phyloP scores from a whole-genome alignment of 1,140 invertebrate genomes.

The Drosophila watanabei region DNA sequence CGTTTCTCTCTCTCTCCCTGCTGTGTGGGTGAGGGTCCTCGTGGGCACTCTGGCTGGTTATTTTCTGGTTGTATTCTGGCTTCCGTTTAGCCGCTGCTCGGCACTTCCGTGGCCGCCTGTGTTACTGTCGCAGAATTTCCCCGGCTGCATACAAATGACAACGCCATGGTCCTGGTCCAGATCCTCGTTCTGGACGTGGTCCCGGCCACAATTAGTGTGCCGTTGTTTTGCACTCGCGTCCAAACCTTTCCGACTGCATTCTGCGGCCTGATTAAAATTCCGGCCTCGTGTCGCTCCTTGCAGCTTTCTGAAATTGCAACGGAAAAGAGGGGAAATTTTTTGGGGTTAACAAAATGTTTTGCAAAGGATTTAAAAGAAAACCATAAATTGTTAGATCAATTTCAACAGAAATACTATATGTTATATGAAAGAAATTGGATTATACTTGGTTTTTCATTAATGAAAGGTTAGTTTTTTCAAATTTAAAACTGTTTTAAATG shows the following conservation, averaged over 20 bases:
- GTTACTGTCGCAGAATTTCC: slow-evolving; percentile 29
- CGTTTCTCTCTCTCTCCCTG: not conserved
- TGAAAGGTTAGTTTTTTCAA: not conserved
- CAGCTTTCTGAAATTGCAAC: slow-evolving; percentile 24
- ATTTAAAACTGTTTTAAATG: not conserved
- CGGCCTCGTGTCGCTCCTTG: slow-evolving; percentile 5
- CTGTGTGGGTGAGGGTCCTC: not conserved
- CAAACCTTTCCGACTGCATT: slow-evolving; percentile 54
- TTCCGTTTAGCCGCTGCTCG: slow-evolving; percentile 55
- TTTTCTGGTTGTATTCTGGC: slow-evolving; percentile 20
- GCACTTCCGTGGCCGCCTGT: slow-evolving; percentile 50
- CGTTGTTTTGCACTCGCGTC: slow-evolving; percentile 32
- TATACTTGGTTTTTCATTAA: not conserved
- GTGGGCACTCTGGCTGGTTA: not conserved
- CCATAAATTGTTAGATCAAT: slow-evolving; percentile 1
- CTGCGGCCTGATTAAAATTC: slow-evolving; percentile 69
- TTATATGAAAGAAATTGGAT: not conserved
- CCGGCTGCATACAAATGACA: slow-evolving; percentile 70
- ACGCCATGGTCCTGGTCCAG: slow-evolving; percentile 51
- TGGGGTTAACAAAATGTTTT: slow-evolving; percentile 24
- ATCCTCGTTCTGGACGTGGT: slow-evolving; percentile 40
- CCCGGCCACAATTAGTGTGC: slow-evolving; percentile 62
- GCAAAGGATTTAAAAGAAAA: not conserved
- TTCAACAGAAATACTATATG: not conserved
- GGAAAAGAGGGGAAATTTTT: slow-evolving; percentile 7